phyloP scores from a whole-genome alignment of 1,140 invertebrate genomes.

The Pseudobourletiella spinata region DNA sequence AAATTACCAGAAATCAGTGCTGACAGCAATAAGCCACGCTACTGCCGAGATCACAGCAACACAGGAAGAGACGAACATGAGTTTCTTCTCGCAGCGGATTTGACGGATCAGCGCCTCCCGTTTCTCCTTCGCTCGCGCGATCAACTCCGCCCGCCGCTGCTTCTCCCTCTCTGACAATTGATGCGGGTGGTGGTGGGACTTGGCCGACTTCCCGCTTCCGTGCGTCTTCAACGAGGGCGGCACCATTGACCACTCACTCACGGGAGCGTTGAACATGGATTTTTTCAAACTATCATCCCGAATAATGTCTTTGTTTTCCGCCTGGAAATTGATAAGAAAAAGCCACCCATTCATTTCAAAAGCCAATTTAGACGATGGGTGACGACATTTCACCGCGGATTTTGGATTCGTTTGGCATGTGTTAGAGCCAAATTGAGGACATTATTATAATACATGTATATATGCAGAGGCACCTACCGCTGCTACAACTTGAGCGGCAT shows the following conservation, averaged over 20 bases:
- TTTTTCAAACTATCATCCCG: constrained; percentile 3
- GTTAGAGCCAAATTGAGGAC: too few species aligned
- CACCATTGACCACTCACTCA: constrained; percentile 12
- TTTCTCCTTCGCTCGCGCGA: constrained; percentile 22
- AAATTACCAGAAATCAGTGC: constrained; percentile 64
- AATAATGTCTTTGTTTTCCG: constrained; percentile 1
- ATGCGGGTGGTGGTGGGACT: neutral
- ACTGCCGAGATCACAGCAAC: constrained; percentile 55
- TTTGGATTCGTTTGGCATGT: neutral
- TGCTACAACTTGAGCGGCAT: constrained; percentile 1
- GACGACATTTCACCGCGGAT: neutral
- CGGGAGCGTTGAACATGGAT: constrained; percentile 8
- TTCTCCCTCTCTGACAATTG: constrained; percentile 14
- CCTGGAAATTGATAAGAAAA: neutral
- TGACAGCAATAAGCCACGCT: constrained; percentile 63
- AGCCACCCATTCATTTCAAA: neutral
- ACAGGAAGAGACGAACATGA: constrained; percentile 58
- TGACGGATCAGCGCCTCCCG: constrained; percentile 16
- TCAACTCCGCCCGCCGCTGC: constrained; percentile 12
- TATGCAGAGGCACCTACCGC: neutral
- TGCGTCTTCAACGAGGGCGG: constrained; percentile 5
- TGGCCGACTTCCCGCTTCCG: neutral
- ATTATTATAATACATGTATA: neutral
- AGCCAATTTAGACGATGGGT: neutral
- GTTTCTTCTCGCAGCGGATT: constrained; percentile 48